A percentile compares a stretch with the other conserved stretches of the same genome.
Evolutionary conservation across 2,113 vertebrate genomes (phyloP).

Genomic region (Sinosuthora webbiana): DNA sequence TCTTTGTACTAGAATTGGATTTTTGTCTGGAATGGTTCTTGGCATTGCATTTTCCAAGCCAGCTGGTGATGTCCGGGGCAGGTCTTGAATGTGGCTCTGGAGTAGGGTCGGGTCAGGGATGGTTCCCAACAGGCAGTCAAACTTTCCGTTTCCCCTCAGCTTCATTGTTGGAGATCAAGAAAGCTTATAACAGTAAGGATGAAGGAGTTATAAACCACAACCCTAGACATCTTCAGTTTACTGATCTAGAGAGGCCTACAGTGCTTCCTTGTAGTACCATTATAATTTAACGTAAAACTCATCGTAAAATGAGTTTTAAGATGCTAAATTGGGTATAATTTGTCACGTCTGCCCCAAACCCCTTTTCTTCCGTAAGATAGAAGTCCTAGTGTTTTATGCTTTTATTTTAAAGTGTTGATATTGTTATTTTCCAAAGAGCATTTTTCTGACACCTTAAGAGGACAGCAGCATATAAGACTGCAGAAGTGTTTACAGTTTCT

Average conservation of each 20-base stretch:
- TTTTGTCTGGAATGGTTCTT: neutral
- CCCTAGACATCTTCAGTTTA: neutral
- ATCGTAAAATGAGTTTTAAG: neutral
- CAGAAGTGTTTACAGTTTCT: neutral
- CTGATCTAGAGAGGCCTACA: neutral
- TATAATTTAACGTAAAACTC: neutral
- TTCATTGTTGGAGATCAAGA: neutral
- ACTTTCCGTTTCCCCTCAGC: neutral
- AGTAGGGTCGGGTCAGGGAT: neutral
- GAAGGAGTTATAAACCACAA: neutral
- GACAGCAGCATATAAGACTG: neutral
- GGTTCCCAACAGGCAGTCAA: neutral
- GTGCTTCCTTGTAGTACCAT: neutral
- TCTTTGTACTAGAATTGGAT: neutral
- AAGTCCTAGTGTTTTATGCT: neutral
- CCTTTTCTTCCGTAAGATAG: neutral
- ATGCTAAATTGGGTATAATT: neutral
- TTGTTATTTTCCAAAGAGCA: neutral
- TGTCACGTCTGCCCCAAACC: neutral
- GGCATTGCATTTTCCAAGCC: neutral
- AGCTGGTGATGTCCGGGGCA: neutral
- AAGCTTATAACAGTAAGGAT: neutral
- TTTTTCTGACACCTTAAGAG: neutral
- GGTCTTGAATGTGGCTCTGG: rapidly evolving
- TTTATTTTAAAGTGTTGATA: neutral